Evolutionary conservation across 2,888 invertebrate species (phyloP), one percentile per base, ranked within the genome.

Genomic region (Cerastis leucographa): DNA sequence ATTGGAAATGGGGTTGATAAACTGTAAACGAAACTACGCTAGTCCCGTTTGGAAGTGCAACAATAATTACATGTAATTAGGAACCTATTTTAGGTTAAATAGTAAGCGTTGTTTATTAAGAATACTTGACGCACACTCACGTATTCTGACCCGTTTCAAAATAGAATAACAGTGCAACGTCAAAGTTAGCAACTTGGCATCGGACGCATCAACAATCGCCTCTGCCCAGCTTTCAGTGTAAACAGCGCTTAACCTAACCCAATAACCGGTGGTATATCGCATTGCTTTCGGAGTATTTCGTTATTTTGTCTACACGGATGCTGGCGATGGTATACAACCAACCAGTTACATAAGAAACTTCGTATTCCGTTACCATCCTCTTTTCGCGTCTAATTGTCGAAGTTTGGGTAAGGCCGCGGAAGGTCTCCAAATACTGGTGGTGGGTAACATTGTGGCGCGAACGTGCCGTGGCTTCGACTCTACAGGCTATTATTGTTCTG

Each of bases 221-320:
- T 94, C 94, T 93, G 92, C 94, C 93, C 91, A 90, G 88, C 89
- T 89, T 90, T 90, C 89, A 89, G 89, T 92, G 92, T 95, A 96
- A 96, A 96, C 94, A 96, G 90, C 91, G 94, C 95, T 93, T 95
- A 96, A 96, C 96, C 96, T 96, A 95, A 96, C 96, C 95, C 96
- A 96, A 96, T 96, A 96, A 95, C 94, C 89, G 91, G 89, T 92
- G 93, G 90, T 93, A 94, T 95, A 96, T 95, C 95, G 94, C 93
- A 92, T 96, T 95, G 96, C 96, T 95, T 96, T 96, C 96, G 94
- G 94, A 91, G 96, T 96, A 96, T 95, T 96, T 93, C 94, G 92
- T 94, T 96, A 96, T 96, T 96, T 96, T 96, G 96, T 96, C 96
- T 96, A 96, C 96, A 94, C 94, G 95, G 95, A 96, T 95, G 94